Percentiles rank a stretch among this genome's conserved stretches.
phyloP scores from a whole-genome alignment of 2,113 vertebrate species.

The Pteropus alecto region DNA sequence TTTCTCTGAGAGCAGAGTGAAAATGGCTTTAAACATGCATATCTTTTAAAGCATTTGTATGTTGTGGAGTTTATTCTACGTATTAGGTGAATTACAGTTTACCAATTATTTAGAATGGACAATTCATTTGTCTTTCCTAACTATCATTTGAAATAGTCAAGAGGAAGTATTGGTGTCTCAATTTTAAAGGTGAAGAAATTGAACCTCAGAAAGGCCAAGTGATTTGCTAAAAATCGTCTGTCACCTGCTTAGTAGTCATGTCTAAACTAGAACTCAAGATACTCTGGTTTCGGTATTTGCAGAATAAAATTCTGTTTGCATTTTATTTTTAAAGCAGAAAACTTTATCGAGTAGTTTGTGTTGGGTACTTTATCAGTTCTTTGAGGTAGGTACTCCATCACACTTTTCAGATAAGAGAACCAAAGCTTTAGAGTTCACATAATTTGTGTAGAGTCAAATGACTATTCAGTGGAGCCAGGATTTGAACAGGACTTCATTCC shows the following conservation, averaged over 20 bases:
- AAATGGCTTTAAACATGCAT: background rate
- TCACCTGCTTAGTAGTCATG: background rate
- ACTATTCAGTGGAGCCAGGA: background rate
- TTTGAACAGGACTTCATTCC: background rate
- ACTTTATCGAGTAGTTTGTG: background rate
- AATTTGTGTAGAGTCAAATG: background rate
- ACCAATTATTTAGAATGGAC: background rate
- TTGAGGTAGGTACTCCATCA: background rate
- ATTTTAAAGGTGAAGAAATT: conserved; percentile 39
- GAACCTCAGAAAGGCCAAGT: background rate
- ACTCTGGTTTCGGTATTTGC: background rate
- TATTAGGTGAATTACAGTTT: conserved; percentile 4
- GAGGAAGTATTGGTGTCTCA: background rate
- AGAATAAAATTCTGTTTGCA: background rate
- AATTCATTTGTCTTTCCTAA: background rate
- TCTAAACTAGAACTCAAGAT: background rate
- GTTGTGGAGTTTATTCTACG: background rate
- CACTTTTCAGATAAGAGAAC: background rate
- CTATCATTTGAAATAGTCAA: background rate
- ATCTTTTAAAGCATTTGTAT: background rate
- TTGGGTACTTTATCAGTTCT: background rate
- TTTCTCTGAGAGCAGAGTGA: conserved; percentile 1
- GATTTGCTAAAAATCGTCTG: background rate
- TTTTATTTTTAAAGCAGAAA: conserved; percentile 32
- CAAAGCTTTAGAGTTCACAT: background rate